phyloP scores from a whole-genome alignment of 2,113 vertebrate genomes.

The Psammodynastes pulverulentus region DNA sequence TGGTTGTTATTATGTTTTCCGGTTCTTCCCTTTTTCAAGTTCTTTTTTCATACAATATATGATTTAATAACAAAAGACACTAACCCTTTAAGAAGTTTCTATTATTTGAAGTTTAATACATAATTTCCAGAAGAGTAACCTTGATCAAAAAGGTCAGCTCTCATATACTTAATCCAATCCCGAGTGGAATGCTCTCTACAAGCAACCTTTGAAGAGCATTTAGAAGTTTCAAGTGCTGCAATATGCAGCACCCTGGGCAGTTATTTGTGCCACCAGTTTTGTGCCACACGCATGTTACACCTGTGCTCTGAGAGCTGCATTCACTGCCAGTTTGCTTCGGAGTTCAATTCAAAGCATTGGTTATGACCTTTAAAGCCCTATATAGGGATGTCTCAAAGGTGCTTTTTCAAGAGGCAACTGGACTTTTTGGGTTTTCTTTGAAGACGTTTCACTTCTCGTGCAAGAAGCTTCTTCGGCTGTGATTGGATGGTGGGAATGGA shows the following conservation, averaged over 20 bases:
- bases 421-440: too few relatives aligned
- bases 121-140: background rate
- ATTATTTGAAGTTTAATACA: background rate
- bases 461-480: too few relatives aligned
- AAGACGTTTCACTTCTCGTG: too few relatives aligned
- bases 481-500: too few relatives aligned
- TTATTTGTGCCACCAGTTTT: background rate
- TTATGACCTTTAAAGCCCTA: background rate
- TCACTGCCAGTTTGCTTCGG: background rate
- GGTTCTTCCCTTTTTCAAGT: background rate
- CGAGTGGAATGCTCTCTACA: background rate
- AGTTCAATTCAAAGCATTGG: background rate
- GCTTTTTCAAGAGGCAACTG: too few relatives aligned
- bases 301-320: background rate
- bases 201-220: background rate
- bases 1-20: background rate
- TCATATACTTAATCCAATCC: background rate
- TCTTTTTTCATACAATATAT: background rate
- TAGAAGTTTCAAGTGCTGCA: background rate
- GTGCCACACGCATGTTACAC: background rate
- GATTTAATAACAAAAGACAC: background rate
- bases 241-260: background rate
- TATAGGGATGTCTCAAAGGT: too few relatives aligned
- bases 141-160: background rate
- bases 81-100: background rate